Evolutionary conservation across 2,797 vertebrate species (phyloP), one percentile per base, ranked within the genome.

Genomic region (Pangasius larnaudii): DNA sequence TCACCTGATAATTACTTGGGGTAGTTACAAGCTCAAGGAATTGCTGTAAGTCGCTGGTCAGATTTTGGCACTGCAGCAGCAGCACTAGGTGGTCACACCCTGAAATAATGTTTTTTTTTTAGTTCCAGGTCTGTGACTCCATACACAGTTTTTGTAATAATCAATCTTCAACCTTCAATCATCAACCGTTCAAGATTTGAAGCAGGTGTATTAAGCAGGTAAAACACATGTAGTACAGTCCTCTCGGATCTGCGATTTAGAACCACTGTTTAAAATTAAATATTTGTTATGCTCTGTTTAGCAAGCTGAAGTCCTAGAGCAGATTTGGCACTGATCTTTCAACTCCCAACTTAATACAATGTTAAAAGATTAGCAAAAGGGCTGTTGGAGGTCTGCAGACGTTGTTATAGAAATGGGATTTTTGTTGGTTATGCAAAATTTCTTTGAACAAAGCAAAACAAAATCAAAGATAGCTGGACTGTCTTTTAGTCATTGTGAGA

Each of bases 401-500:
- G 0, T 59, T 16, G 42, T 30, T 61, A 39, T 88, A 87, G 91
- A 79, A 86, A 89, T 92, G 88, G 93, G 89, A 71, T 94, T 79
- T 79, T 33, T 79, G n/a, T 69, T 24, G 22, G 24, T 92, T 86
- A 92, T 93, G 27, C 22, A 24, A 53, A 51, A 83, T 88, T 86
- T 49, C 59, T 83, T 67, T 87, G 51, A 88, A 75, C 42, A 88
- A 82, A 91, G 51, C 89, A 65, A 82, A 88, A 92, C 88, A 90
- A 94, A 89, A 53, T 72, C 69, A 89, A 84, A 95, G 95, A 96
- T 95, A 96, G 96, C 96, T 95, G 96, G 96, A 93, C 96, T 96
- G 95, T 96, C 95, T 96, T 94, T 91, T 85, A 93, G 86, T 88
- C 86, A 90, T 88, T 88, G 89, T 92, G 93, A 94, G 14, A 58